Evolutionary conservation across 2,888 invertebrate genomes (phyloP).

Genomic region (Acleris cristana): DNA sequence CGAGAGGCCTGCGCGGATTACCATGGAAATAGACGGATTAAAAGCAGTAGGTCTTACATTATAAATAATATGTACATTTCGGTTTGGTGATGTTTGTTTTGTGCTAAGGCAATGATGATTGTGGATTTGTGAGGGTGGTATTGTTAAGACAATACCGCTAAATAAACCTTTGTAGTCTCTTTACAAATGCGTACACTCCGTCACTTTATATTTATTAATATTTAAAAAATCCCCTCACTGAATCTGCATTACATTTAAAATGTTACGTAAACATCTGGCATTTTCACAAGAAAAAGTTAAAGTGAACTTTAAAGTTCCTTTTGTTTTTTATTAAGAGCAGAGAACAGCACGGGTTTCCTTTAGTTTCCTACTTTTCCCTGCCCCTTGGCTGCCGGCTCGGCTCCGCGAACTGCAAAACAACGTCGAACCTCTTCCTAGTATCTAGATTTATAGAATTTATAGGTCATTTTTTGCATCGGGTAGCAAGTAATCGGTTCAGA

Average conservation of each 20-base stretch:
- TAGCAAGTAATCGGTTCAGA: conserved; percentile 10
- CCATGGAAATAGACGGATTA: conserved; percentile 60
- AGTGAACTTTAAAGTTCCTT: conserved; percentile 24
- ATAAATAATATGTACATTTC: no score
- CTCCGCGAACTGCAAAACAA: conserved; percentile 35
- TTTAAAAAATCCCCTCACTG: no score
- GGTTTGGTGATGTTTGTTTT: not conserved
- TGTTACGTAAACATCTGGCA: conserved; percentile 10
- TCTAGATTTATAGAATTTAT: conserved; percentile 15
- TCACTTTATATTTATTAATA: no score
- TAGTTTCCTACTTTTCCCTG: conserved; percentile 26
- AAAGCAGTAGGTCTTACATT: conserved; percentile 48
- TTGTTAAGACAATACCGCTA: not conserved
- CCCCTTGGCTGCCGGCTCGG: conserved; percentile 25
- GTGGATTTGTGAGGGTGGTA: no score
- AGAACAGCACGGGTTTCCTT: conserved; percentile 23
- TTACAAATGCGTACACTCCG: no score
- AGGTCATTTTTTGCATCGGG: conserved; percentile 21
- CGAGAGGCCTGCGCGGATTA: conserved; percentile 62
- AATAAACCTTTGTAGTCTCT: not conserved
- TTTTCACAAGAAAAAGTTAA: conserved; percentile 14
- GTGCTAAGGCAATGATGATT: no score
- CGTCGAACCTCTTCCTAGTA: conserved; percentile 19
- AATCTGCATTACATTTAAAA: no score
- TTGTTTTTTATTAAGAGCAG: conserved; percentile 23